These are phyloP conservation scores for Malacoctenus gilli DNA, from an alignment of 2,797 vertebrate genomes.

Conservation along the genomic window DNA sequence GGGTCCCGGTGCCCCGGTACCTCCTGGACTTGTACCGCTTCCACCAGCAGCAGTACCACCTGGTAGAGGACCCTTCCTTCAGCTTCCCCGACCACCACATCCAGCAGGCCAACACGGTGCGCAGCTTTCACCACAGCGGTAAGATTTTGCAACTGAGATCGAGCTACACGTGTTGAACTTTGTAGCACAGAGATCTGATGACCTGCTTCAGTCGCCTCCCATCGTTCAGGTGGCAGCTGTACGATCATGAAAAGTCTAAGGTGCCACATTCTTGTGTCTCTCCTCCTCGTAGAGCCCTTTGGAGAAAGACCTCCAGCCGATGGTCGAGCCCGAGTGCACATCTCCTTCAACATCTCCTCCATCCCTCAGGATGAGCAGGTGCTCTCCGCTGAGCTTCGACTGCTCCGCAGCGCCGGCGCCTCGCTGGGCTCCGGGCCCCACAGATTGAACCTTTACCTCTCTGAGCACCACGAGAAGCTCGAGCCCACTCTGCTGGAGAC, in stretches of 20 bases:
- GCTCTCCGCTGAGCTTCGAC: slow-evolving; percentile 83
- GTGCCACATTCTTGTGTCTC: slow-evolving; percentile 6
- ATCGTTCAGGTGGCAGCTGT: no score
- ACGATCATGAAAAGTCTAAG: no score
- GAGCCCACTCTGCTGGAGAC: slow-evolving; percentile 76
- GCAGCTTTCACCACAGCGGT: slow-evolving; percentile 86
- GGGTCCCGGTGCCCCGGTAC: slow-evolving; percentile 78
- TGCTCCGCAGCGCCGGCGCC: slow-evolving; percentile 62
- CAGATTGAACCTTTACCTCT: slow-evolving; percentile 79
- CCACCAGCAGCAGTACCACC: slow-evolving; percentile 82
- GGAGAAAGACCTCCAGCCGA: slow-evolving; percentile 36
- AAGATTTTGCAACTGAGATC: slow-evolving; percentile 24
- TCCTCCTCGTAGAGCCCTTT: slow-evolving; percentile 40
- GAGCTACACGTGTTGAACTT: background rate
- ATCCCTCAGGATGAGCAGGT: slow-evolving; percentile 83
- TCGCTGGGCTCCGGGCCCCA: slow-evolving; percentile 57
- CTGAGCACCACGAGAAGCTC: slow-evolving; percentile 53
- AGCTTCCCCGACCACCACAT: slow-evolving; percentile 81
- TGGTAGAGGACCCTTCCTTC: slow-evolving; percentile 79
- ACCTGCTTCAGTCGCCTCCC: no score
- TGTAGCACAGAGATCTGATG: background rate
- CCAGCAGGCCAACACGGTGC: slow-evolving; percentile 84
- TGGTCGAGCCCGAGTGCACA: slow-evolving; percentile 63
- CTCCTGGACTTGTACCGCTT: slow-evolving; percentile 85
- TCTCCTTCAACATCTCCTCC: slow-evolving; percentile 85